Evolutionary conservation across 2,888 invertebrate genomes (phyloP).

Genomic region (Smittia sp.): DNA sequence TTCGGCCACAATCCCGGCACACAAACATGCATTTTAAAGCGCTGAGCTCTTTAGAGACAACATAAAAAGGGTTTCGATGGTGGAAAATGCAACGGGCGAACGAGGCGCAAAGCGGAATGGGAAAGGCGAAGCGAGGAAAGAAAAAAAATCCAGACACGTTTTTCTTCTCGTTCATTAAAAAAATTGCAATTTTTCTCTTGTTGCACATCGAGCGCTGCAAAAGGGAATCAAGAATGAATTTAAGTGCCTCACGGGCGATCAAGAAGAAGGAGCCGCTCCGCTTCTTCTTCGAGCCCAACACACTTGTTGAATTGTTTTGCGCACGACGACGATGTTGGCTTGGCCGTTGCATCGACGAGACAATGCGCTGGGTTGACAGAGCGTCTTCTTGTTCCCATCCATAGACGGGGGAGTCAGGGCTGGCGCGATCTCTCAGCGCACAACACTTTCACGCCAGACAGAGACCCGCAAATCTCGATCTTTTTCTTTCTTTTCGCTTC

Average conservation of each 20-base stretch:
- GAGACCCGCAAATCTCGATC: slow-evolving; percentile 7
- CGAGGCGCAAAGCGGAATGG: slow-evolving; percentile 18
- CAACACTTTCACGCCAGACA: slow-evolving; percentile 25
- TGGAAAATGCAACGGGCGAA: slow-evolving; percentile 33
- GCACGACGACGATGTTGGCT: not conserved
- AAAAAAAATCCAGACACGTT: slow-evolving; percentile 40
- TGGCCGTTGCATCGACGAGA: not conserved
- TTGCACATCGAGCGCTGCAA: slow-evolving; percentile 31
- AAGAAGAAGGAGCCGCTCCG: slow-evolving; percentile 15
- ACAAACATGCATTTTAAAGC: slow-evolving; percentile 27
- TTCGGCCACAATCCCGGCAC: slow-evolving; percentile 18
- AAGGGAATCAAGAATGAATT: slow-evolving; percentile 35
- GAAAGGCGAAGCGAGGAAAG: slow-evolving; percentile 4
- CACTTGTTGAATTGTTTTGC: slow-evolving; percentile 34
- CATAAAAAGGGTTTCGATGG: slow-evolving; percentile 38
- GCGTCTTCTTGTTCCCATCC: not conserved
- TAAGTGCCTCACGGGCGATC: slow-evolving; percentile 30
- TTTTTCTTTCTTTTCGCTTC: slow-evolving; percentile 12
- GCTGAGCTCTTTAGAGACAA: slow-evolving; percentile 19
- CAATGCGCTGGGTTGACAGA: not conserved
- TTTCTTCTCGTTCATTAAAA: slow-evolving; percentile 39
- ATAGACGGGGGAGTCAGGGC: slow-evolving; percentile 9
- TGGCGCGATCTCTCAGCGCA: not conserved
- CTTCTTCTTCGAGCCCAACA: slow-evolving; percentile 8
- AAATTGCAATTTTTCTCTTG: slow-evolving; percentile 36